A percentile compares a stretch with the other conserved stretches of the same genome.
Conservation (phyloP, 1,140 invertebrate genomes). For the Artemia franciscana region DNA sequence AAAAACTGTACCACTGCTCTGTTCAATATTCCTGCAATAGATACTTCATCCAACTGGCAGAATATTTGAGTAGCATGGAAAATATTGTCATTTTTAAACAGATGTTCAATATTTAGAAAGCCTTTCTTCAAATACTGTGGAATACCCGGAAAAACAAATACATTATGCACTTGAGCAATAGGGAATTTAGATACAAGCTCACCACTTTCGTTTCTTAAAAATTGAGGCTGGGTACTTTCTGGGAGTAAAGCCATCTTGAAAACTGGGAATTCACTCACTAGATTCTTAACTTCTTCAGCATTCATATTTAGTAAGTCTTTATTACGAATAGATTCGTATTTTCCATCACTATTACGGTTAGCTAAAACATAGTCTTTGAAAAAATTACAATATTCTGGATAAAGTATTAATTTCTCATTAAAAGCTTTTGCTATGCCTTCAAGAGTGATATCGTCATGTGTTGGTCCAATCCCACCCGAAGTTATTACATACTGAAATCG, state of each 20-base stretch:
- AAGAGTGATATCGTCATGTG: slow-evolving; percentile 64
- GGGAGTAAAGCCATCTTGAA: slow-evolving; percentile 28
- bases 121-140: slow-evolving; percentile 34
- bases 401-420: slow-evolving; percentile 27
- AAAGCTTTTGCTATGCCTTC: slow-evolving; percentile 50
- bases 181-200: slow-evolving; percentile 25
- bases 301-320: background rate
- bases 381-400: slow-evolving; percentile 32
- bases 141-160: slow-evolving; percentile 53
- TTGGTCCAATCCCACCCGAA: slow-evolving; percentile 55
- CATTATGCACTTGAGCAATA: slow-evolving; percentile 40
- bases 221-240: slow-evolving; percentile 15
- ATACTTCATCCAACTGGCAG: slow-evolving; percentile 30
- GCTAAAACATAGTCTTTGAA: slow-evolving; percentile 21
- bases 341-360: background rate
- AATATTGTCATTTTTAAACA: slow-evolving; percentile 12
- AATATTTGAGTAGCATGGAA: slow-evolving; percentile 19
- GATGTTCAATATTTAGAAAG: slow-evolving; percentile 24
- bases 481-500: slow-evolving; percentile 40
- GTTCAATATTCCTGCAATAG: slow-evolving; percentile 28
- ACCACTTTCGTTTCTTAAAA: slow-evolving; percentile 10
- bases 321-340: background rate
- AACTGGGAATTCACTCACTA: background rate
- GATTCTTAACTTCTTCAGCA: background rate
- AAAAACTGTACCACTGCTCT: slow-evolving; percentile 26